phyloP scores from a whole-genome alignment of 2,113 vertebrate species.

The Cephalopholis sonnerati region DNA sequence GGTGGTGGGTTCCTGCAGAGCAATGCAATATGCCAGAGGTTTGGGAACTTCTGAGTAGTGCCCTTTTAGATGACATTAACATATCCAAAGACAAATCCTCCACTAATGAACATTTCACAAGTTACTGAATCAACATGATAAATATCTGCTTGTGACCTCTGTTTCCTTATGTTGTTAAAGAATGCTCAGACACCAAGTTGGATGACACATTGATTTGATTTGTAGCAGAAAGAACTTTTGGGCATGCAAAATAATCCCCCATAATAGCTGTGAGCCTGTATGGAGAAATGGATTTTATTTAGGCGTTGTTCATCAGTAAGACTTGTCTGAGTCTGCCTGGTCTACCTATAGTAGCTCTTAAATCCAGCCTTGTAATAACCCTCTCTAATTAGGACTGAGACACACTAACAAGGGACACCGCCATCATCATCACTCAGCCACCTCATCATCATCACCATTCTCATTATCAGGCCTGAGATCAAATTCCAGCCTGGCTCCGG shows the following conservation, averaged over 20 bases:
- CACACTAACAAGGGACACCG: conserved; percentile 79
- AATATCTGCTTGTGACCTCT: conserved; percentile 35
- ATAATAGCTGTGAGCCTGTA: conserved; percentile 52
- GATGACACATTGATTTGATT: conserved; percentile 54
- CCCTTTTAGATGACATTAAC: not conserved
- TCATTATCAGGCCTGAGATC: conserved; percentile 79
- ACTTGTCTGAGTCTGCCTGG: conserved; percentile 47
- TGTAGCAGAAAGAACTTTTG: conserved; percentile 57
- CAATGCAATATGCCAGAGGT: not conserved
- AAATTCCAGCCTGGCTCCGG: conserved; percentile 75
- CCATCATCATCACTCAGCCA: conserved; percentile 81
- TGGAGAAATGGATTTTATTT: conserved; percentile 67
- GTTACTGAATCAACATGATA: conserved; percentile 35
- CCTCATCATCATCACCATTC: conserved; percentile 83
- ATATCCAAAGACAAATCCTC: conserved; percentile 4
- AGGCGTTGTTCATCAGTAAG: conserved; percentile 71
- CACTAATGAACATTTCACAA: conserved; percentile 26
- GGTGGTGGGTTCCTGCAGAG: not conserved
- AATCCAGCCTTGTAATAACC: conserved; percentile 77
- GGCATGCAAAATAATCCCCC: conserved; percentile 56
- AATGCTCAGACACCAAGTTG: conserved; percentile 23
- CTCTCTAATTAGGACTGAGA: conserved; percentile 80
- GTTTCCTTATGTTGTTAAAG: conserved; percentile 37
- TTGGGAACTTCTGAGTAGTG: not conserved
- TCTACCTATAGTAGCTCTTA: conserved; percentile 73